These are phyloP conservation scores for Chroicocephalus ridibundus DNA, from an alignment of 2,113 vertebrate genomes.

Conservation along the genomic window DNA sequence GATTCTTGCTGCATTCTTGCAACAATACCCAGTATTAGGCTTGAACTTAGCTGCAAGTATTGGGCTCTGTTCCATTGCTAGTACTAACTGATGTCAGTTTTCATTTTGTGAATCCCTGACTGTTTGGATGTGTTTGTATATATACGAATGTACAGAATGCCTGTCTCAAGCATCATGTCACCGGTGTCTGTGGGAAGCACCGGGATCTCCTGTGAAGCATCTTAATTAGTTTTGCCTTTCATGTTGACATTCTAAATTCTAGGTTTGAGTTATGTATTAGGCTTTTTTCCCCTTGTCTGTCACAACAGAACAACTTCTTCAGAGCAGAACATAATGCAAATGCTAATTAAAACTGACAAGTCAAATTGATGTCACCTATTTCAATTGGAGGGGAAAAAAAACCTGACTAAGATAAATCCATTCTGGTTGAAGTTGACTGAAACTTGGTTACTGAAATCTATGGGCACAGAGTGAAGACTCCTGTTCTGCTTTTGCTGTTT, in stretches of 20 bases:
- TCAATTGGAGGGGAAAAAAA: not conserved
- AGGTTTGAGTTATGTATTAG: not conserved
- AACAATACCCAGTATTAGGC: not conserved
- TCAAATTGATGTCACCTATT: slow-evolving; percentile 16
- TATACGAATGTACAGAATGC: not conserved
- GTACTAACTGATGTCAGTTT: slow-evolving; percentile 18
- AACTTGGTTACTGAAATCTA: not conserved
- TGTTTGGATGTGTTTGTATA: not conserved
- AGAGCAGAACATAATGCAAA: slow-evolving; percentile 35
- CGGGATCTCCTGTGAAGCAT: slow-evolving; percentile 12
- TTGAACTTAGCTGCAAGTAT: not conserved
- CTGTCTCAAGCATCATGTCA: slow-evolving; percentile 36
- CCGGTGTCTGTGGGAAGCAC: not conserved
- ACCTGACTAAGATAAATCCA: not conserved
- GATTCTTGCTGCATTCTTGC: not conserved
- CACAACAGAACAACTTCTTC: slow-evolving; percentile 33
- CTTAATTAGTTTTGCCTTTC: slow-evolving; percentile 54
- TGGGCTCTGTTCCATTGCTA: not conserved
- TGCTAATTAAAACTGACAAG: slow-evolving; percentile 46
- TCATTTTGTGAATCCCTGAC: not conserved
- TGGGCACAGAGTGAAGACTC: not conserved
- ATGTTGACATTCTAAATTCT: slow-evolving; percentile 28
- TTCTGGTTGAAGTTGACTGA: not conserved
- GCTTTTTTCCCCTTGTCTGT: not conserved
- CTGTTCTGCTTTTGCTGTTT: not conserved